Conservation (phyloP, 2,888 invertebrate genomes). For the Caenorhabditis macrosperma region DNA sequence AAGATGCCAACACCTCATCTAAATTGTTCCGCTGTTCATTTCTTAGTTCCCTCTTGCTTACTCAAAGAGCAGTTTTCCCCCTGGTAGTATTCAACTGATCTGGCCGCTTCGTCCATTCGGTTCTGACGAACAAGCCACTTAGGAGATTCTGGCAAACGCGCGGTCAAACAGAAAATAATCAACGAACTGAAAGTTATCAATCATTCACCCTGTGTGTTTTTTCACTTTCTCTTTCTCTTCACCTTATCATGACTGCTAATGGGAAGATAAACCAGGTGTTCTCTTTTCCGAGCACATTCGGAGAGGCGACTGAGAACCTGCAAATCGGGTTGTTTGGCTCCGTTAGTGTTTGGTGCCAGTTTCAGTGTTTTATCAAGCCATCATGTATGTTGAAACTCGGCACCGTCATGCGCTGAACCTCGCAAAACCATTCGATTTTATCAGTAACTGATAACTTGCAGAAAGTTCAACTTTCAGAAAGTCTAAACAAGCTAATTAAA, state of each 20-base stretch:
- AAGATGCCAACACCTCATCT: conserved; percentile 34
- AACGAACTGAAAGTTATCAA: conserved; percentile 43
- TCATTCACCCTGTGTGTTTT: neutral
- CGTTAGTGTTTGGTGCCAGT: neutral
- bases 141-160: conserved; percentile 62
- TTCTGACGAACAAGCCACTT: conserved; percentile 61
- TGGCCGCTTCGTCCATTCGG: conserved; percentile 51
- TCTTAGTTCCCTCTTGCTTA: neutral
- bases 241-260: conserved; percentile 18
- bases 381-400: neutral
- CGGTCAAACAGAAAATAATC: conserved; percentile 29
- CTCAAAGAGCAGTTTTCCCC: conserved; percentile 24
- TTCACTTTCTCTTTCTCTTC: neutral
- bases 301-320: conserved; percentile 40
- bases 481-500: conserved; percentile 31
- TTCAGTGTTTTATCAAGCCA: neutral
- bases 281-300: conserved; percentile 37
- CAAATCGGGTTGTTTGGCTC: neutral
- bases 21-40: neutral
- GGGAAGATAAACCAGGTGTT: conserved; percentile 53
- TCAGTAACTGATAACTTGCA: neutral
- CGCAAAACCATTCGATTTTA: neutral
- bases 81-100: conserved; percentile 54
- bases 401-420: neutral
- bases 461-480: conserved; percentile 10